Conservation (phyloP, 2,888 invertebrate genomes). For the Halictus quadricinctus region DNA sequence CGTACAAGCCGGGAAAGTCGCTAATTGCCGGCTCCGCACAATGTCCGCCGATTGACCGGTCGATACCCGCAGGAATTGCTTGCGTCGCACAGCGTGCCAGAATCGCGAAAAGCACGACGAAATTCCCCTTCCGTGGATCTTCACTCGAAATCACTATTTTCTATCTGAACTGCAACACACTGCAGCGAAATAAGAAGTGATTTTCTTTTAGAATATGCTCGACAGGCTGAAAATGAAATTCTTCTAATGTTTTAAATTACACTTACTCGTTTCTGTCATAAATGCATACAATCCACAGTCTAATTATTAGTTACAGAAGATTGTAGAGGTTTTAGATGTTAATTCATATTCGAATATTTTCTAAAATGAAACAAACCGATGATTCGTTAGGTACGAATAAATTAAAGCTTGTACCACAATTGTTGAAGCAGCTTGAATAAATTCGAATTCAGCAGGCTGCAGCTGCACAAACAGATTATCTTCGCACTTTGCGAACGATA, state of each 20-base stretch:
- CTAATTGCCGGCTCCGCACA: conserved; percentile 46
- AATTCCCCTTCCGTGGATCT: no score
- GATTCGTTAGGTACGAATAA: neutral
- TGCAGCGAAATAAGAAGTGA: no score
- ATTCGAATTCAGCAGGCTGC: neutral
- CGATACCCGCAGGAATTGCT: conserved; percentile 5
- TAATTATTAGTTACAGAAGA: no score
- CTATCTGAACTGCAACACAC: no score
- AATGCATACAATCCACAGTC: no score
- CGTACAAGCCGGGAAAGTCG: conserved; percentile 2
- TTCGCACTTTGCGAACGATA: neutral
- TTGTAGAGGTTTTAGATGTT: no score
- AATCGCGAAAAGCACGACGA: neutral
- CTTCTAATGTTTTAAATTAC: no score
- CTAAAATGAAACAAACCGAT: neutral
- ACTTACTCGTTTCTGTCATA: no score
- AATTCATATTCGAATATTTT: neutral
- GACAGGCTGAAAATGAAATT: no score
- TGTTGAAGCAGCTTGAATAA: neutral
- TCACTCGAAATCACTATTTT: no score
- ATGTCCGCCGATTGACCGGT: conserved; percentile 34
- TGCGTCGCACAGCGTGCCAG: neutral
- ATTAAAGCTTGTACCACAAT: neutral
- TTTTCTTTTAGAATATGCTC: no score
- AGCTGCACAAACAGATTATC: neutral